phyloP scores from a whole-genome alignment of 2,888 invertebrate genomes.

The Linnaemya tessellans region DNA sequence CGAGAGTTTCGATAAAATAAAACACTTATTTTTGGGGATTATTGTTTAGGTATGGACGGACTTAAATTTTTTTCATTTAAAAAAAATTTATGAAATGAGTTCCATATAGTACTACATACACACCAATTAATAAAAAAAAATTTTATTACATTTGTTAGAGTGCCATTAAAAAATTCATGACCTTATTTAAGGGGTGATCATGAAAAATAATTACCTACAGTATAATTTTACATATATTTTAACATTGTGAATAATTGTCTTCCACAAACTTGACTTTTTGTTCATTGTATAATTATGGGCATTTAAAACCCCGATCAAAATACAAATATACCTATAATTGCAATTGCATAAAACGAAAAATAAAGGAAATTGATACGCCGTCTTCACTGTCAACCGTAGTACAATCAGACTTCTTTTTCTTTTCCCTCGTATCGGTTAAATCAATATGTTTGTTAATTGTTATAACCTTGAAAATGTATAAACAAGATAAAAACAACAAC shows the following conservation, averaged over 20 bases:
- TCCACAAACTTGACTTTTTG: neutral
- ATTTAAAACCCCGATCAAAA: neutral
- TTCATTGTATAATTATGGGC: neutral
- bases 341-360: neutral
- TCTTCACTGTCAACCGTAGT: neutral
- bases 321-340: neutral
- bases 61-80: neutral
- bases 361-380: neutral
- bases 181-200: no score
- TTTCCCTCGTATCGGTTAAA: neutral
- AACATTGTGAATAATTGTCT: neutral
- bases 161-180: no score
- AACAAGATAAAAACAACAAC: slow-evolving; percentile 41
- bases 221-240: neutral
- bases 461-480: slow-evolving; percentile 64
- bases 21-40: neutral
- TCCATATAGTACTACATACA: no score
- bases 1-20: neutral
- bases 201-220: no score
- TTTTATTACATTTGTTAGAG: no score
- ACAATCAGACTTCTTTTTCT: neutral
- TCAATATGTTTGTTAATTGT: slow-evolving; percentile 38
- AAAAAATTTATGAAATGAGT: no score
- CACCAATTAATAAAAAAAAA: no score
- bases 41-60: neutral